These are phyloP conservation scores for Xestia c-nigrum DNA, from an alignment of 2,888 invertebrate genomes.

Conservation along the genomic window DNA sequence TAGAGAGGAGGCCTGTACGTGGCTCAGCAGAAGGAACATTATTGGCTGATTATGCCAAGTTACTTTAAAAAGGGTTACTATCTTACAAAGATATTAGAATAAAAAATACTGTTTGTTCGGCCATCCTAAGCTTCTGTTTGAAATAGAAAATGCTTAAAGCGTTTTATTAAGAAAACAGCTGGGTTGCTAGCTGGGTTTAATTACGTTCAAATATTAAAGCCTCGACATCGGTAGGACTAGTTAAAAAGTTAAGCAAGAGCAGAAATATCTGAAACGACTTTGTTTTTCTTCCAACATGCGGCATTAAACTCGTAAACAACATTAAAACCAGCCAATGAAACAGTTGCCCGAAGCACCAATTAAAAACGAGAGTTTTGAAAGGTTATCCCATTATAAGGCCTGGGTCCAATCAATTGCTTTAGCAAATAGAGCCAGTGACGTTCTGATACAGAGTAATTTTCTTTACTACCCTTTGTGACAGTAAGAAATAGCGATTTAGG, in stretches of 20 bases:
- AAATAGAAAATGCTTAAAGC: not conserved
- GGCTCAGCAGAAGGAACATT: no score
- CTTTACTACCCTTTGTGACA: not conserved
- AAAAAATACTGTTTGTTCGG: not conserved
- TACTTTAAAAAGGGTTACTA: not conserved
- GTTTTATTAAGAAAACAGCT: slow-evolving; percentile 26
- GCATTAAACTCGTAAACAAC: slow-evolving; percentile 32
- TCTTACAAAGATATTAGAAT: not conserved
- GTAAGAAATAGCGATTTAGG: not conserved
- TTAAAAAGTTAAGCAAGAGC: slow-evolving; percentile 26
- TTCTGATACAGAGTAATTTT: not conserved
- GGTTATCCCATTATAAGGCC: slow-evolving; percentile 17
- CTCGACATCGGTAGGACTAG: not conserved
- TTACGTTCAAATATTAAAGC: slow-evolving; percentile 33
- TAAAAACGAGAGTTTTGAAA: slow-evolving; percentile 44
- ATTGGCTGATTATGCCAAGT: no score
- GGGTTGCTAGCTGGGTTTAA: slow-evolving; percentile 16
- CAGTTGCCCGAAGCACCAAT: slow-evolving; percentile 11
- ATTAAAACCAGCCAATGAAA: slow-evolving; percentile 24
- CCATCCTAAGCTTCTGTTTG: not conserved
- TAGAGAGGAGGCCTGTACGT: no score
- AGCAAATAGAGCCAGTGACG: not conserved
- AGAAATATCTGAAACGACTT: slow-evolving; percentile 27
- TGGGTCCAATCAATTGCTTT: not conserved
- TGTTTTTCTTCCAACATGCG: slow-evolving; percentile 34